Evolutionary conservation across 2,113 vertebrate genomes (phyloP).

Genomic region (Ploceus nigricollis): DNA sequence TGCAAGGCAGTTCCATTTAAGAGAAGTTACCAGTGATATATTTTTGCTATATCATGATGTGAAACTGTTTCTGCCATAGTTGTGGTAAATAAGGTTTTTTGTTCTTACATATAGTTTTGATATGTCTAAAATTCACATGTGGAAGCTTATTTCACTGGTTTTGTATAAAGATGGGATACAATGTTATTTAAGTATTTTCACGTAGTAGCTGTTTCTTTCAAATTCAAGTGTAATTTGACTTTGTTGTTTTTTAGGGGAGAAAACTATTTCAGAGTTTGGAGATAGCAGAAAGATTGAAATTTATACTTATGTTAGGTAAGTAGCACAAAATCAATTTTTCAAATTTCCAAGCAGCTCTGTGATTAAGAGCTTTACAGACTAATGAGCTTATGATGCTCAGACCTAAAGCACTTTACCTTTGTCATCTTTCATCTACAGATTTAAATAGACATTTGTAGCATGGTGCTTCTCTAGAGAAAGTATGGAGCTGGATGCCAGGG

Average conservation of each 20-base stretch:
- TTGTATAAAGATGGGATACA: background rate
- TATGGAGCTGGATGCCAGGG: background rate
- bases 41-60: background rate
- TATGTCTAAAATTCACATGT: background rate
- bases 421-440: background rate
- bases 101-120: background rate
- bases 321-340: background rate
- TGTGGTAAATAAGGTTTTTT: background rate
- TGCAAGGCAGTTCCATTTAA: background rate
- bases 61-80: background rate
- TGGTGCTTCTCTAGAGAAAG: background rate
- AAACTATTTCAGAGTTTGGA: slow-evolving; percentile 90
- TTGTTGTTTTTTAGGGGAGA: slow-evolving; percentile 80
- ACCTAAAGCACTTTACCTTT: background rate
- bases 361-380: background rate
- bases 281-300: slow-evolving; percentile 90
- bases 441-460: background rate
- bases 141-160: background rate
- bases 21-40: background rate
- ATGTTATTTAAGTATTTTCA: background rate
- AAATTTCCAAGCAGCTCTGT: background rate
- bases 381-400: background rate
- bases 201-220: background rate
- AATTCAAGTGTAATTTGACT: background rate
- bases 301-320: slow-evolving; percentile 91